These are phyloP conservation scores for Mythimna vitellina DNA, from an alignment of 2,888 invertebrate genomes.

Conservation along the genomic window DNA sequence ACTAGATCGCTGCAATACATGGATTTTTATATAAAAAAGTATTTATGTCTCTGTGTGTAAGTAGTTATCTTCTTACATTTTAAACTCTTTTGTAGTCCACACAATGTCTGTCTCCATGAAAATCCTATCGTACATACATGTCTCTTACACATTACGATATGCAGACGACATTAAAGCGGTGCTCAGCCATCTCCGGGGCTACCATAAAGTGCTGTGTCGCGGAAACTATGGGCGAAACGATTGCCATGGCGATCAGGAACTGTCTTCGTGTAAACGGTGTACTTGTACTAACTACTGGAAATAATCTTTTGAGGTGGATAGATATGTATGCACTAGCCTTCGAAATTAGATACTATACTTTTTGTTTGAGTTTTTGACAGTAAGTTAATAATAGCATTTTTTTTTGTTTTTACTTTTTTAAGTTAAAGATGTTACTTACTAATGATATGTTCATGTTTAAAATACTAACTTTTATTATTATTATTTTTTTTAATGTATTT, in stretches of 20 bases:
- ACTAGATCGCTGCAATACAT: background rate
- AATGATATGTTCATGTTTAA: too few relatives aligned
- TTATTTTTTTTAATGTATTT: too few relatives aligned
- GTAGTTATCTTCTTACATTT: background rate
- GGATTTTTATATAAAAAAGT: background rate
- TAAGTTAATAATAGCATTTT: too few relatives aligned
- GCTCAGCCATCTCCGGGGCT: slow-evolving; percentile 70
- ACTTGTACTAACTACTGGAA: slow-evolving; percentile 22
- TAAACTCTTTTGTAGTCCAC: background rate
- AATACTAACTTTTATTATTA: too few relatives aligned
- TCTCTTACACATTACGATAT: slow-evolving; percentile 47
- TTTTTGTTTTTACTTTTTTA: too few relatives aligned
- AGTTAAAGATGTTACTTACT: too few relatives aligned
- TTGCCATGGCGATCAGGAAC: slow-evolving; percentile 34
- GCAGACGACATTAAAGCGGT: slow-evolving; percentile 67
- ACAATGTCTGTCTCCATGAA: slow-evolving; percentile 25
- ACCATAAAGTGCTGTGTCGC: slow-evolving; percentile 83
- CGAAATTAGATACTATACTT: too few relatives aligned
- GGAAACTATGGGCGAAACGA: slow-evolving; percentile 76
- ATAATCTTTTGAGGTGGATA: background rate
- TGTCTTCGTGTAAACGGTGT: slow-evolving; percentile 35
- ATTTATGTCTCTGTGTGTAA: background rate
- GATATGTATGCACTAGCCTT: background rate
- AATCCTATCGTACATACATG: slow-evolving; percentile 2
- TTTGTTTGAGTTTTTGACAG: too few relatives aligned